Evolutionary conservation across 2,797 vertebrate genomes (phyloP).

Genomic region (Pipistrellus nathusii): DNA sequence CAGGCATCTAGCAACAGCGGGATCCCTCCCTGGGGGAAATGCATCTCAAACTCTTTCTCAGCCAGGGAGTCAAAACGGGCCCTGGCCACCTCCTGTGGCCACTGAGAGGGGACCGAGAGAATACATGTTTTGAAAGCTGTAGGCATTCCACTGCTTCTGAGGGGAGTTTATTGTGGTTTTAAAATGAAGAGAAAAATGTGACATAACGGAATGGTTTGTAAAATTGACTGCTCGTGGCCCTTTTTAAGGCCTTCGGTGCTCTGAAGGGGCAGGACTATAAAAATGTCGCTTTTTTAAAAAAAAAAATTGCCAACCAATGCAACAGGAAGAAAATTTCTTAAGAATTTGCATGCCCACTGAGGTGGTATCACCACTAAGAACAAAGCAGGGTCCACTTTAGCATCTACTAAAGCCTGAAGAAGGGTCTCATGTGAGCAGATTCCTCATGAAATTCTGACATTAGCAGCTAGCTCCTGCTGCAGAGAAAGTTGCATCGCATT

Average conservation of each 20-base stretch:
- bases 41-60: neutral
- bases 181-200: neutral
- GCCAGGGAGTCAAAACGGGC: neutral
- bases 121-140: accelerated
- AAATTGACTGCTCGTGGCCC: accelerated
- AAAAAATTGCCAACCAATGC: neutral
- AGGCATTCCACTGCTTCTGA: accelerated
- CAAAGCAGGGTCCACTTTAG: neutral
- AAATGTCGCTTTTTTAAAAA: neutral
- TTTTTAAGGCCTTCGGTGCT: neutral
- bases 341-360: neutral
- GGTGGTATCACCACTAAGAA: neutral
- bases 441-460: neutral
- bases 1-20: accelerated
- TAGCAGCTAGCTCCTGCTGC: neutral
- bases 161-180: neutral
- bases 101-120: neutral
- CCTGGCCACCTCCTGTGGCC: no score
- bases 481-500: no score
- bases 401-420: neutral
- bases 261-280: neutral
- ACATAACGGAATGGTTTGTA: neutral
- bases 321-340: slow-evolving; percentile 1
- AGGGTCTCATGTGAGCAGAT: neutral
- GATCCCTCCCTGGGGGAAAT: neutral